Evolutionary conservation across 1,140 invertebrate genomes (phyloP).

Genomic region (Heliconius nattereri): DNA sequence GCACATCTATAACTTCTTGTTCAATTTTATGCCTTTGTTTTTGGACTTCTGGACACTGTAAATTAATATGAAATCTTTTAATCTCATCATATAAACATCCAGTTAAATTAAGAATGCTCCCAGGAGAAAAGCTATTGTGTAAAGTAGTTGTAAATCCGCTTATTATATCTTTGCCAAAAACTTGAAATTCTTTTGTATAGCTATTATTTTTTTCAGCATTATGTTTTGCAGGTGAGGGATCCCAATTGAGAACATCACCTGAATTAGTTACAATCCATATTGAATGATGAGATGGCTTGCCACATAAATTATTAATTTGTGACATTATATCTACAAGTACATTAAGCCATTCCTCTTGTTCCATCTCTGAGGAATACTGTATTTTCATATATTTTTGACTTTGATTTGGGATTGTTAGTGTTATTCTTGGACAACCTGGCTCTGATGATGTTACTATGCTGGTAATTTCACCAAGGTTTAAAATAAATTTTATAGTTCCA

Average conservation of each 20-base stretch:
- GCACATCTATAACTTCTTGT: conserved; percentile 86
- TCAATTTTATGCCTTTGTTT: conserved; percentile 85
- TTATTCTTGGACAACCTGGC: conserved; percentile 87
- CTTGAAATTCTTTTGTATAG: conserved; percentile 86
- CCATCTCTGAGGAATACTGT: conserved; percentile 88
- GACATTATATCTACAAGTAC: conserved; percentile 87
- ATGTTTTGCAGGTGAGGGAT: conserved; percentile 82
- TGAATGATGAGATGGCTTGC: conserved; percentile 85
- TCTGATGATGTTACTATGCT: conserved; percentile 89
- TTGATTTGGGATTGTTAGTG: conserved; percentile 86
- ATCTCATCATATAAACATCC: conserved; percentile 88
- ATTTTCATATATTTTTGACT: conserved; percentile 83
- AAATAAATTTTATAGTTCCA: conserved; percentile 86
- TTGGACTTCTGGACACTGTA: conserved; percentile 86
- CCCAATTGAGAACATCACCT: conserved; percentile 91
- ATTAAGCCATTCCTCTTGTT: conserved; percentile 93
- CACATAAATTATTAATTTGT: conserved; percentile 86
- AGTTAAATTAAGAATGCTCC: conserved; percentile 84
- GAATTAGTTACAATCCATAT: conserved; percentile 89
- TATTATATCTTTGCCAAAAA: conserved; percentile 84
- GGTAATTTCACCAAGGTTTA: conserved; percentile 86
- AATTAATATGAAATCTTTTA: conserved; percentile 87
- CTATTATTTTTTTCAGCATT: conserved; percentile 74
- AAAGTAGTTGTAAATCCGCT: conserved; percentile 78
- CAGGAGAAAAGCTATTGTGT: conserved; percentile 84